These are phyloP conservation scores for Cossypha caffra DNA, from an alignment of 2,797 vertebrate genomes.

Conservation along the genomic window DNA sequence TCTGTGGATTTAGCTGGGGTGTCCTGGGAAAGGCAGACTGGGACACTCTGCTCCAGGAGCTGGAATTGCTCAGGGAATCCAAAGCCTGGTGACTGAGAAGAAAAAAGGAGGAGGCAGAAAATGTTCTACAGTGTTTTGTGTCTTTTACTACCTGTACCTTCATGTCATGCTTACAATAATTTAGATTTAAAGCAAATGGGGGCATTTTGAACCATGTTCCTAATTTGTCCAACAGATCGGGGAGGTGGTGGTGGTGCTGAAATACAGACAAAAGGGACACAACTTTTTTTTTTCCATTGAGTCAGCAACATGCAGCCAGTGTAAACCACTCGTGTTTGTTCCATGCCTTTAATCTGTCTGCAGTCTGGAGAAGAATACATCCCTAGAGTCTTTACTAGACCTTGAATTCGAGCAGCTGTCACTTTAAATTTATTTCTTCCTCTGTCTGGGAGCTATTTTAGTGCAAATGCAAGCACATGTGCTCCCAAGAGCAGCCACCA, in stretches of 20 bases:
- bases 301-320: neutral
- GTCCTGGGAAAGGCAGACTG: neutral
- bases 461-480: neutral
- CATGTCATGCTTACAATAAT: neutral
- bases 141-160: neutral
- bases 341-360: neutral
- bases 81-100: neutral
- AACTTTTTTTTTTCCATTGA: neutral
- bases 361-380: neutral
- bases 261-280: neutral
- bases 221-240: neutral
- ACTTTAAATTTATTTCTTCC: constrained; percentile 27
- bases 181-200: neutral
- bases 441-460: constrained; percentile 40
- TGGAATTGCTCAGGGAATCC: neutral
- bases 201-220: neutral
- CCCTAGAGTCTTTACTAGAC: neutral
- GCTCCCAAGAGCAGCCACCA: neutral
- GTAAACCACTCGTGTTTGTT: neutral
- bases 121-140: neutral
- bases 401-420: constrained; percentile 37
- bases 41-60: neutral
- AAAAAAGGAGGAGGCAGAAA: neutral
- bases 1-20: neutral
- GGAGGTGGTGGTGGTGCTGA: neutral